Evolutionary conservation across 2,797 vertebrate genomes (phyloP), one percentile per base, ranked within the genome.

Genomic region (Gambusia yucatana): DNA sequence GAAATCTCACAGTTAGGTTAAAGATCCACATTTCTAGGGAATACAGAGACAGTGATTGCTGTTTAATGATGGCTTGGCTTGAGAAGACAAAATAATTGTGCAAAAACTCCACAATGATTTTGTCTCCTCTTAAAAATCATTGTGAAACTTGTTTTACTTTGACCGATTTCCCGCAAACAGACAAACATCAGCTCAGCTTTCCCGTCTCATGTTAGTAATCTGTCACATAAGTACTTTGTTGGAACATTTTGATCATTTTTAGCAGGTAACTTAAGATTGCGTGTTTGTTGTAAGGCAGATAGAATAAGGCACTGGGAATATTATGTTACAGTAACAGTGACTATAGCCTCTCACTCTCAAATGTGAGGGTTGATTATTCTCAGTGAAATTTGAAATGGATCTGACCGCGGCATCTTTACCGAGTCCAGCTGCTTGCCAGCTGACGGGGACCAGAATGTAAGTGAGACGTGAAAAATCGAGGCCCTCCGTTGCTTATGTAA

Each of bases 101-200:
- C 65, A 39, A 69, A 67, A 69, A 55, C 36, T 69, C 4, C 11
- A 14, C 1, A 69, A 25, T 69, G 3, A 13, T 81, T 75, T 47
- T 74, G 41, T 73, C 61, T 82, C 83, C 75, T 73, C 52, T 30
- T 17, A 17, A 79, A 61, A 33, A 73, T 28, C 28, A 78, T 77
- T 72, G 57, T 63, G 33, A 63, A 43, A 69, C 10, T 8, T 69
- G 10, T 43, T 69, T n/a, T n/a, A 69, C 65, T 43, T 11, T 69
- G 39, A 69, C 4, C 3, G 22, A 69, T 69, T 10, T 69, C 39
- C 13, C 39, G 43, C 22, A 69, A 13, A n/a, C 10, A 8, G 22
- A 43, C 65, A 41, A 69, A 43, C 4, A 43, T 43, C 2, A 43
- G 41, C 22, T 69, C 39, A 25, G 11, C 11, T 69, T 28, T 30